A percentile compares a stretch with the other conserved stretches of the same genome.
These are phyloP conservation scores for Apodemia mormo DNA, from an alignment of 2,888 invertebrate genomes.

Conservation along the genomic window DNA sequence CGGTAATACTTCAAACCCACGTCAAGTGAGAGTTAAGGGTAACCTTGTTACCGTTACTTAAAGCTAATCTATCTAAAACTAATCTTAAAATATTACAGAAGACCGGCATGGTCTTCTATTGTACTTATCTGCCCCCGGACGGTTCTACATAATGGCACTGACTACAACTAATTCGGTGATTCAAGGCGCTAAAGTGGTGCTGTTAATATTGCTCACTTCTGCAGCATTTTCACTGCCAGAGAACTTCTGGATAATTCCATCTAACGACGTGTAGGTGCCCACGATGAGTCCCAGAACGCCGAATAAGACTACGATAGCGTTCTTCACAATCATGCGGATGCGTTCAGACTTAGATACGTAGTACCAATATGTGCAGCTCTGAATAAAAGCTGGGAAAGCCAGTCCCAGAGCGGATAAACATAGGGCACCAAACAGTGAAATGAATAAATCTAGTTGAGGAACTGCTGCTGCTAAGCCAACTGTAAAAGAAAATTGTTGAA, in stretches of 20 bases:
- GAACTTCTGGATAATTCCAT: conserved; percentile 80
- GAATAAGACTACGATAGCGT: conserved; percentile 83
- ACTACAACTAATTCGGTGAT: conserved; percentile 30
- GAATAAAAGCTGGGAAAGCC: conserved; percentile 94
- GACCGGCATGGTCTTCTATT: conserved; percentile 27
- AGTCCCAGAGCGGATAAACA: conserved; percentile 94
- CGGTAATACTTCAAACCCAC: not conserved
- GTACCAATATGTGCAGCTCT: conserved; percentile 91
- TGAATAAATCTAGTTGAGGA: conserved; percentile 91
- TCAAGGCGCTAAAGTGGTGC: conserved; percentile 38
- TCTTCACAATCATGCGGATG: conserved; percentile 82
- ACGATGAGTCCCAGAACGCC: conserved; percentile 85
- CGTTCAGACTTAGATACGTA: conserved; percentile 78
- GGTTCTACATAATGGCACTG: conserved; percentile 52
- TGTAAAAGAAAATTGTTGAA: conserved; percentile 60
- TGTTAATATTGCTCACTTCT: conserved; percentile 28
- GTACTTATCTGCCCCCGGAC: conserved; percentile 47
- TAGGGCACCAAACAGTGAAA: conserved; percentile 92
- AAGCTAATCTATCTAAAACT: conserved; percentile 19
- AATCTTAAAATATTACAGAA: conserved; percentile 21
- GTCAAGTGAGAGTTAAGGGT: not conserved
- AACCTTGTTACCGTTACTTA: conserved; percentile 1
- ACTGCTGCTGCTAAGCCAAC: conserved; percentile 92
- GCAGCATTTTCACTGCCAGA: not conserved
- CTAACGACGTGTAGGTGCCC: conserved; percentile 86